Evolutionary conservation across 2,888 invertebrate species (phyloP).

Genomic region (Tipula unca): DNA sequence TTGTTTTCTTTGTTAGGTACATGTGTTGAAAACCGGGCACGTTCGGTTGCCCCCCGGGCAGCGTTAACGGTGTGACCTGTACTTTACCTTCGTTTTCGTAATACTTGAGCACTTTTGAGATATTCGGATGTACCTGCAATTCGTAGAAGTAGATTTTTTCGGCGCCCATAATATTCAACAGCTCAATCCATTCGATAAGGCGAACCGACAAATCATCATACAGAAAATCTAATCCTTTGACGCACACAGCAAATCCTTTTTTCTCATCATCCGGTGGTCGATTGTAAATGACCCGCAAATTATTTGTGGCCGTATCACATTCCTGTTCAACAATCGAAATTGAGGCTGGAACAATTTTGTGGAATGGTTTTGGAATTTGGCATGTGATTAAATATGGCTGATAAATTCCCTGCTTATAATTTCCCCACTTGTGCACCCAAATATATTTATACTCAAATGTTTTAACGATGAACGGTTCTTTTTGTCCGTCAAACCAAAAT

Average conservation of each 20-base stretch:
- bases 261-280: constrained; percentile 54
- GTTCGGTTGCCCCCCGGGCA: constrained; percentile 87
- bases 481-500: constrained; percentile 80
- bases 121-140: constrained; percentile 84
- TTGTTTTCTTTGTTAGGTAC: constrained; percentile 82
- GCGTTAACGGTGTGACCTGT: constrained; percentile 68
- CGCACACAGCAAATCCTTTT: constrained; percentile 84
- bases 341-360: constrained; percentile 65
- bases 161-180: constrained; percentile 76
- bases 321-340: constrained; percentile 77
- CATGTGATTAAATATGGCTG: constrained; percentile 88
- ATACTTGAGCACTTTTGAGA: constrained; percentile 63
- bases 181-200: constrained; percentile 90
- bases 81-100: constrained; percentile 59
- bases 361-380: constrained; percentile 68
- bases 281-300: constrained; percentile 72
- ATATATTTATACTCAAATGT: constrained; percentile 87
- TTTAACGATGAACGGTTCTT: constrained; percentile 71
- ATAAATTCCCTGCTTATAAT: constrained; percentile 82
- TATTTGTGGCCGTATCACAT: constrained; percentile 80
- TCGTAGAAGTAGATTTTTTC: constrained; percentile 89
- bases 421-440: constrained; percentile 92
- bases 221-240: constrained; percentile 87
- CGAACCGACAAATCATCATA: constrained; percentile 85
- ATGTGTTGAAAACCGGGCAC: constrained; percentile 80